These are phyloP conservation scores for Athalia circularis DNA, from an alignment of 2,888 invertebrate genomes.

Conservation along the genomic window DNA sequence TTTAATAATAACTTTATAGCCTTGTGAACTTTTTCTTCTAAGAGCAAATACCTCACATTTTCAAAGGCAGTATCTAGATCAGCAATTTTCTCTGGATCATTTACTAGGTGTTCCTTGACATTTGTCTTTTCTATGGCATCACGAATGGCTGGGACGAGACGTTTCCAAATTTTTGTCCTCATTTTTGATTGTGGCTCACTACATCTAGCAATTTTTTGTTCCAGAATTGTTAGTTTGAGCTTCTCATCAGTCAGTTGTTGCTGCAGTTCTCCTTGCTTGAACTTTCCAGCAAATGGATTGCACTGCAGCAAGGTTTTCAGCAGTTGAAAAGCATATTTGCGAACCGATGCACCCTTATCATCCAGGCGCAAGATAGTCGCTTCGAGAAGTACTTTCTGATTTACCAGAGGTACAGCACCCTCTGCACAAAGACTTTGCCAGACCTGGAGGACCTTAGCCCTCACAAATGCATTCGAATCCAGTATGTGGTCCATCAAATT, in stretches of 20 bases:
- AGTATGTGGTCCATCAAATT: conserved; percentile 88
- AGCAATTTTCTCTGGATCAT: conserved; percentile 54
- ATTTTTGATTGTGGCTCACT: conserved; percentile 64
- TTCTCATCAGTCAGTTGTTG: conserved; percentile 79
- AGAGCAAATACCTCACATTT: conserved; percentile 65
- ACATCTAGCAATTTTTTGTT: conserved; percentile 57
- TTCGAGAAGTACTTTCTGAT: conserved; percentile 82
- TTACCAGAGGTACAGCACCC: conserved; percentile 85
- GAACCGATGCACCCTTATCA: conserved; percentile 89
- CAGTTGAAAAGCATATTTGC: conserved; percentile 89
- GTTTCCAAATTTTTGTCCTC: conserved; percentile 65
- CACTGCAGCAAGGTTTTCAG: conserved; percentile 86
- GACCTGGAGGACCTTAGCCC: conserved; percentile 89
- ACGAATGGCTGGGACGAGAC: conserved; percentile 62
- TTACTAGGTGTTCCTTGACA: conserved; percentile 50
- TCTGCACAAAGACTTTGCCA: conserved; percentile 88
- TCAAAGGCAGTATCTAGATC: conserved; percentile 60
- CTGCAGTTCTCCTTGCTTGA: conserved; percentile 77
- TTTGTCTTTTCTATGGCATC: conserved; percentile 58
- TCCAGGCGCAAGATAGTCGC: conserved; percentile 83
- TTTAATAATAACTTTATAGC: conserved; percentile 61
- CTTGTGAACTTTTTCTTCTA: conserved; percentile 61
- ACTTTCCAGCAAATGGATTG: conserved; percentile 90
- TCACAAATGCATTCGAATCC: conserved; percentile 89
- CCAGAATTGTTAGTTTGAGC: conserved; percentile 78